These are phyloP conservation scores for Lepidurus arcticus DNA, from an alignment of 1,140 invertebrate genomes.

Conservation along the genomic window DNA sequence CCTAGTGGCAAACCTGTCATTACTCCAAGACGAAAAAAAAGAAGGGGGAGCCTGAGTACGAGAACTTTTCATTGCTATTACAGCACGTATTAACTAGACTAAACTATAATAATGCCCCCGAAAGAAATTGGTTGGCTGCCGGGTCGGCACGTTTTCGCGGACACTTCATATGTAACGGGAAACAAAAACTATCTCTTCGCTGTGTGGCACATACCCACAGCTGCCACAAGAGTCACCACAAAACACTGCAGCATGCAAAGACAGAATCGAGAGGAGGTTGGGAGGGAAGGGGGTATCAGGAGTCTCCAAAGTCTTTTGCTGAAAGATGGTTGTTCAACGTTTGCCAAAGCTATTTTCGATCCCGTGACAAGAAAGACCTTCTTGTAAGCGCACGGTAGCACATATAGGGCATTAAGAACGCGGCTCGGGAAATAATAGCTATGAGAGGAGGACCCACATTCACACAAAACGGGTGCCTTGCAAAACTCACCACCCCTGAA, in stretches of 20 bases:
- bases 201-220: neutral
- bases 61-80: neutral
- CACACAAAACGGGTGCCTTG: neutral
- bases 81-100: neutral
- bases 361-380: conserved; percentile 4
- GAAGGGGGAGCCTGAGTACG: neutral
- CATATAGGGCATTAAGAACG: neutral
- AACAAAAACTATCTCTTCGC: neutral
- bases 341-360: conserved; percentile 22
- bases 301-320: neutral
- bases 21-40: neutral
- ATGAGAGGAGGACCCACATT: neutral
- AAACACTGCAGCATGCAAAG: conserved; percentile 15
- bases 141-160: conserved; percentile 1
- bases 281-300: neutral
- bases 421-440: conserved; percentile 2
- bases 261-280: neutral
- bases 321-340: neutral
- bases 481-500: neutral
- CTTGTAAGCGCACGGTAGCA: conserved; percentile 3
- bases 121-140: neutral
- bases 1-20: neutral
- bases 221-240: conserved; percentile 16
- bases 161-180: neutral
- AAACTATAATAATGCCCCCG: neutral